Base-by-base conservation (phyloP, 2,113 vertebrate species). In the Micronycteris hirsuta region DNA sequence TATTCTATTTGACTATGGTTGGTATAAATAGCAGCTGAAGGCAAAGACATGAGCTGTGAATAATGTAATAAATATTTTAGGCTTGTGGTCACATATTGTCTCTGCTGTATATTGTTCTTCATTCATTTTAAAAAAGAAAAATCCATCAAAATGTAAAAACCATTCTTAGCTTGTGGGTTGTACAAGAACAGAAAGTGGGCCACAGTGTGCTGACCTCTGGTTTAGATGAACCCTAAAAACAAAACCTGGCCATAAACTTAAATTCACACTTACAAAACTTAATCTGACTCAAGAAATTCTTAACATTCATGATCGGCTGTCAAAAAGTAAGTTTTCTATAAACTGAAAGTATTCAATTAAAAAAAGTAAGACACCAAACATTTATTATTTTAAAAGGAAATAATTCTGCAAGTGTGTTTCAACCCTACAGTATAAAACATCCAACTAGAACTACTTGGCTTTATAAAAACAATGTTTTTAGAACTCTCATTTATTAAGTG, bases 361-460 rank as follows among this genome's bases (percentile, higher is more conserved):
- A 89, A 52, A 81, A 85, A 36, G 20, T 65, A 61, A 71, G 38
- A 84, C 22, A 86, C 12, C 33, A 78, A 71, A 89, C 19, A 78
- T 89, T 80, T 76, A 91, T 52, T 93, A 80, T 93, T 65, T 76
- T 78, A 7, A 83, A 86, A 80, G 68, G 80, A 92, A 92, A 91
- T 61, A 90, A 22, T 74, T 95, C 33, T 76, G 49, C 16, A 88
- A 49, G 56, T 10, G 22, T 86, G 56, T 61, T 95, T 89, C 9
- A 89, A 95, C 4, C 15, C 33, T 94, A 58, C 10, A 54, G 24
- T 67, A 24, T 43, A 61, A 93, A 24, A 91, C 15, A 93, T 38
- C 11, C 61, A 91, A 85, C n/a, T 43, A 82, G 36, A 95, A 95
- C 38, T 22, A 95, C 5, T 52, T 87, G 24, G 49, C 12, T 84